phyloP scores from a whole-genome alignment of 2,888 invertebrate species.

The Drosophila eohydei region DNA sequence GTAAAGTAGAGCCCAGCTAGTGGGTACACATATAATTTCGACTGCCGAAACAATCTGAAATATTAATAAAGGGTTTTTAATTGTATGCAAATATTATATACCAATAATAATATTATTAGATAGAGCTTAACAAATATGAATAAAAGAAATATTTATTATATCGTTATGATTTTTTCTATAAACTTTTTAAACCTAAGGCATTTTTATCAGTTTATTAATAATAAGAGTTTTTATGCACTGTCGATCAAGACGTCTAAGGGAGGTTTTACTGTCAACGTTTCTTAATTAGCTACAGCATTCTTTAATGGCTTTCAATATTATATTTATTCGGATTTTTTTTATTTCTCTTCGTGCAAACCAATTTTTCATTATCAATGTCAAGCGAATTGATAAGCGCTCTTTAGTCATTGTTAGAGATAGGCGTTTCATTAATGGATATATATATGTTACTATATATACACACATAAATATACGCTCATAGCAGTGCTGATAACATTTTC shows the following conservation, averaged over 20 bases:
- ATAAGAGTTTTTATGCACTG: too few species aligned
- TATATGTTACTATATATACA: neutral
- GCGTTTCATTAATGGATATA: constrained; percentile 60
- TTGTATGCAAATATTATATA: neutral
- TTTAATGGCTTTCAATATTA: constrained; percentile 11
- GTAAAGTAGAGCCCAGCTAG: neutral
- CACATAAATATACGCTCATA: constrained; percentile 5
- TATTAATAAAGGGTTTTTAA: neutral
- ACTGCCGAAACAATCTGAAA: neutral
- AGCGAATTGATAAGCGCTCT: constrained; percentile 55
- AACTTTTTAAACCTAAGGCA: neutral
- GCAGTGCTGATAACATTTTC: constrained; percentile 29
- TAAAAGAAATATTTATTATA: neutral
- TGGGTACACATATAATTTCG: neutral
- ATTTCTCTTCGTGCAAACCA: constrained; percentile 13
- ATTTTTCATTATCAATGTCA: constrained; percentile 75
- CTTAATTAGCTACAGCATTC: constrained; percentile 24
- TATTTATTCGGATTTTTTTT: neutral
- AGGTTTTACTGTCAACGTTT: constrained; percentile 1
- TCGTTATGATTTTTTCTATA: neutral
- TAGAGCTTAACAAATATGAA: neutral
- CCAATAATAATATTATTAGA: neutral
- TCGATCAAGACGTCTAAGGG: neutral
- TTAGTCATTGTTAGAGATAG: constrained; percentile 28
- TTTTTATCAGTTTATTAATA: too few species aligned